Evolutionary conservation across 2,888 invertebrate species (phyloP), one percentile per base, ranked within the genome.

Genomic region (Coelopa pilipes): DNA sequence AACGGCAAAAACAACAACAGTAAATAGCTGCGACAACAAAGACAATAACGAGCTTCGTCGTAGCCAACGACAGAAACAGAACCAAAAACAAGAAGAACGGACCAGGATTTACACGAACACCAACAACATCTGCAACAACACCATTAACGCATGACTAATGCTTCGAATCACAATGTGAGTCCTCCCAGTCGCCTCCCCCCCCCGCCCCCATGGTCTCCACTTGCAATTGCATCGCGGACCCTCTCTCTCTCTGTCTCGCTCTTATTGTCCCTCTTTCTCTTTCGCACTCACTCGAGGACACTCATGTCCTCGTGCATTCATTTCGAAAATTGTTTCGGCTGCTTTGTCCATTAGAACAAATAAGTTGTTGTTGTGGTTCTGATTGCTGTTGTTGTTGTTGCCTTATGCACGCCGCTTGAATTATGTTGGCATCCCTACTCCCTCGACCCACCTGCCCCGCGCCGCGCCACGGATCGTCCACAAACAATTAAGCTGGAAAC

Each of bases 221-320:
- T 24, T 24, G 12, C 21, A 59, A 59, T 59, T 11, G 9, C 66
- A 12, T 11, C 21, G 19, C 24, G 12, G 47, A 15, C 50, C 17
- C 49, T 19, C 19, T 24, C 13, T 17, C 57, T 21, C 19, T 19
- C 12, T 59, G 19, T 21, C 19, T 19, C 19, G 55, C 19, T 55
- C 17, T n/a, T n/a, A n/a, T n/a, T n/a, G n/a, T n/a, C 34, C 34
- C 34, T 34, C 34, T 34, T 7, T 34, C 34, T 34, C 34, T 34
- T n/a, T 55, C 46, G 68, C 24, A 69, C 46, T 69, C 57, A 34
- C 34, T 13, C 45, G 57, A 69, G 34, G 45, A 69, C 19, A 59
- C 21, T 24, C 45, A 69, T 69, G 69, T 69, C 55, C 69, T 69
- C 57, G 55, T 57, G 19, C 69, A 57, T 69, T 57, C 45, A 69